Conservation (phyloP, 2,888 invertebrate species). For the Molanna angustata region DNA sequence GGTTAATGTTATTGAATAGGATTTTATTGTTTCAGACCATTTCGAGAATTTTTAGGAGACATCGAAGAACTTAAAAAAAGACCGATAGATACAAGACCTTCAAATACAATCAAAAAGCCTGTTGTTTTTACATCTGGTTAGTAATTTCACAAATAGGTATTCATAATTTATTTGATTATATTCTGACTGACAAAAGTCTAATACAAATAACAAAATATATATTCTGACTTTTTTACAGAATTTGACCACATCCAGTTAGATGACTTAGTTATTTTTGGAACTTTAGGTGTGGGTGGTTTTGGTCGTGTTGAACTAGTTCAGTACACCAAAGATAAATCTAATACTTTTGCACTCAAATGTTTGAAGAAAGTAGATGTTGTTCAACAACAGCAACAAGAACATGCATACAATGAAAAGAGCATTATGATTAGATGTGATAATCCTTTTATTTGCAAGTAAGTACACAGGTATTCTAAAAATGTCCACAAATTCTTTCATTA, state of each 20-base stretch:
- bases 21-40: constrained; percentile 60
- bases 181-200: background rate
- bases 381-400: constrained; percentile 84
- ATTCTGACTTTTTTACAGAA: constrained; percentile 42
- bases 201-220: too few relatives aligned
- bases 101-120: constrained; percentile 30
- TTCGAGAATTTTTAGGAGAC: constrained; percentile 81
- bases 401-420: constrained; percentile 83
- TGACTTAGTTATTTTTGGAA: constrained; percentile 78
- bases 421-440: constrained; percentile 78
- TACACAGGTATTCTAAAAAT: too few relatives aligned
- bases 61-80: constrained; percentile 61
- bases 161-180: background rate
- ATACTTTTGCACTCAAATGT: constrained; percentile 80
- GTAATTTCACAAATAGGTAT: background rate
- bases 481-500: too few relatives aligned
- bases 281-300: constrained; percentile 90
- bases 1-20: too few relatives aligned
- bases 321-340: constrained; percentile 53
- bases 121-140: constrained; percentile 10
- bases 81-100: constrained; percentile 41
- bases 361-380: constrained; percentile 87
- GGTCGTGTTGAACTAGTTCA: constrained; percentile 82
- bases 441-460: constrained; percentile 76
- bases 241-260: constrained; percentile 68